These are phyloP conservation scores for Actinopyga echinites DNA, from an alignment of 53 echinoderm and acorn worm species.

Conservation along the genomic window DNA sequence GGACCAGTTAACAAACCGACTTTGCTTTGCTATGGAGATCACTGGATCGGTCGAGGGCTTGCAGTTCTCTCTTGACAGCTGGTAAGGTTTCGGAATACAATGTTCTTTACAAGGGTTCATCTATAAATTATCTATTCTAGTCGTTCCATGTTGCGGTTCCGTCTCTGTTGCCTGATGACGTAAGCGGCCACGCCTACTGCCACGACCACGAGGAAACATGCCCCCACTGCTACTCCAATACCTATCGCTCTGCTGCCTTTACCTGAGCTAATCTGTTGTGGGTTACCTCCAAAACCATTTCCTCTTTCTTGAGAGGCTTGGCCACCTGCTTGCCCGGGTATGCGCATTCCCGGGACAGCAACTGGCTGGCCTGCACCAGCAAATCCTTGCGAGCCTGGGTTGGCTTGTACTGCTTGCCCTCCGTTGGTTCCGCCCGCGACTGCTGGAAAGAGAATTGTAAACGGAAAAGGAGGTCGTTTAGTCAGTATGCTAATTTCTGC, in stretches of 20 bases:
- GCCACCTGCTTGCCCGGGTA: too few species aligned
- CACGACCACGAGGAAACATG: neutral
- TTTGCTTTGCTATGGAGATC: too few species aligned
- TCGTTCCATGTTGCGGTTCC: slow-evolving; percentile 7
- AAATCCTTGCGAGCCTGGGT: neutral
- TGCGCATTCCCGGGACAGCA: neutral
- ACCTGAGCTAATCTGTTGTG: neutral
- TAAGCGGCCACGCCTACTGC: slow-evolving; percentile 13
- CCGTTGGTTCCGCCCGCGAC: too few species aligned
- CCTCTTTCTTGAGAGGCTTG: neutral
- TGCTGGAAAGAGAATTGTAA: too few species aligned
- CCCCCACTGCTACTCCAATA: neutral
- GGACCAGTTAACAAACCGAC: too few species aligned
- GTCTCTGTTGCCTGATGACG: slow-evolving; percentile 6
- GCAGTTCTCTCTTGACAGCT: too few species aligned
- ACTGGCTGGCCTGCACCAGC: neutral
- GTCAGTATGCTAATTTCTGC: too few species aligned
- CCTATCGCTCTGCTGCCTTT: neutral
- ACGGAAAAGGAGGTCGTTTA: too few species aligned
- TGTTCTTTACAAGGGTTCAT: too few species aligned
- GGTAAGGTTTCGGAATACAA: too few species aligned
- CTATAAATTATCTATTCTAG: neutral
- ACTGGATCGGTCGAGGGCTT: too few species aligned
- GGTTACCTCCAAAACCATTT: neutral
- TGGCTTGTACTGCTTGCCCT: neutral